Conservation (phyloP, 2,797 vertebrate genomes). For the Enteromius radiatus region DNA sequence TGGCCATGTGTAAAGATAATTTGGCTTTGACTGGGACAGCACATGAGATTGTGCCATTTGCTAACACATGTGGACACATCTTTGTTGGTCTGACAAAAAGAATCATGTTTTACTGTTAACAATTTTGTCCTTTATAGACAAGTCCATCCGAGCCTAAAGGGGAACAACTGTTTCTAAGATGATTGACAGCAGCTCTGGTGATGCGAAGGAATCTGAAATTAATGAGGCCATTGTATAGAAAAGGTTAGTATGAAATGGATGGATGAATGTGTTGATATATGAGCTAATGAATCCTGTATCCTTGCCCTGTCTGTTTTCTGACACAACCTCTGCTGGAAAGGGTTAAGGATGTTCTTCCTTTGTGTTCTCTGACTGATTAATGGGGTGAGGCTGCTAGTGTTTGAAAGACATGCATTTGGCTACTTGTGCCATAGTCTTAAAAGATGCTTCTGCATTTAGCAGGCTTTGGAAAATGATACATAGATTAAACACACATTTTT, state of each 20-base stretch:
- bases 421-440: constrained; percentile 1
- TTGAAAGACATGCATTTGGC: constrained; percentile 29
- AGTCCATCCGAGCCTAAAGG: constrained; percentile 4
- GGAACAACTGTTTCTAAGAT: constrained; percentile 3
- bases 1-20: neutral
- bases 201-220: neutral
- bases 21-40: neutral
- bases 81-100: neutral
- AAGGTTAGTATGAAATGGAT: constrained; percentile 16
- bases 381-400: neutral
- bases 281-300: constrained; percentile 4
- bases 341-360: constrained; percentile 1
- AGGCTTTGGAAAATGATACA: constrained; percentile 16
- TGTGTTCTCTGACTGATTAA: constrained; percentile 7
- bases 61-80: neutral
- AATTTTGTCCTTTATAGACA: constrained; percentile 12
- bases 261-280: constrained; percentile 6
- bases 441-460: neutral
- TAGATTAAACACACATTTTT: constrained; percentile 15
- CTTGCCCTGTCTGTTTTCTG: constrained; percentile 10
- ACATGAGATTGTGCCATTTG: neutral
- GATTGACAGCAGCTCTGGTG: constrained; percentile 18
- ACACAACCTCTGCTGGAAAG: neutral
- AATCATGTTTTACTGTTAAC: neutral
- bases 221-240: neutral